Evolutionary conservation across 1,140 invertebrate species (phyloP), one percentile per base, ranked within the genome.

Genomic region (Pachyrhynchus sulphureomaculatus): DNA sequence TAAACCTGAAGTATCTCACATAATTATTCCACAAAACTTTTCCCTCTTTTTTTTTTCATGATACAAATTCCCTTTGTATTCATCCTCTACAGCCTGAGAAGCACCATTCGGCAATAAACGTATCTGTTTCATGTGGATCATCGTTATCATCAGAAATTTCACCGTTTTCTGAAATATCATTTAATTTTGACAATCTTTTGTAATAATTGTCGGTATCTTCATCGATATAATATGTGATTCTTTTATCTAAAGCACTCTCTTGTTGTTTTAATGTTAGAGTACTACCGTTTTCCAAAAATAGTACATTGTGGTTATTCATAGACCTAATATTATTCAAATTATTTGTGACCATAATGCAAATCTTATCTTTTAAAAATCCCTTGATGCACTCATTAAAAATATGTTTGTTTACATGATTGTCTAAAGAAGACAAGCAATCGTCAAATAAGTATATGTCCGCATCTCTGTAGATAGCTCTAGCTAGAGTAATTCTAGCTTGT

Each of bases 401-500:
- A 65, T 86, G 82, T 0, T 84, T 81, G 12, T 86, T 85, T 0
- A 90, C 88, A 67, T 88, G 84, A 0, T 85, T 79, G 73, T 90
- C 88, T 23, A 90, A 85, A 0, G 91, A 91, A 42, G 89, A 90
- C 10, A 93, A 76, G 12, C 90, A 90, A 81, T 94, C 91, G 73
- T 94, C 92, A 20, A 95, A 72, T 3, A 95, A 73, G 75, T 93
- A 95, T 26, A 93, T 84, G 67, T 90, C 87, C 4, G 86, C 84
- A 75, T 88, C 83, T 44, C 84, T 82, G 75, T 94, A 95, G 1
- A 93, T 80, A 12, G 91, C 85, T 39, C 91, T 84, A 0, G 92
- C 92, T 21, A 95, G 76, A 71, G 90, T 93, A 3, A 97, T 89
- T 67, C 94, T 83, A 10, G 91, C 93, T 67, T 91, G 88, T 77